Evolutionary conservation across 1,140 invertebrate genomes (phyloP), one percentile per base, ranked within the genome.

Genomic region (Aphaenogaster ashmeadi): DNA sequence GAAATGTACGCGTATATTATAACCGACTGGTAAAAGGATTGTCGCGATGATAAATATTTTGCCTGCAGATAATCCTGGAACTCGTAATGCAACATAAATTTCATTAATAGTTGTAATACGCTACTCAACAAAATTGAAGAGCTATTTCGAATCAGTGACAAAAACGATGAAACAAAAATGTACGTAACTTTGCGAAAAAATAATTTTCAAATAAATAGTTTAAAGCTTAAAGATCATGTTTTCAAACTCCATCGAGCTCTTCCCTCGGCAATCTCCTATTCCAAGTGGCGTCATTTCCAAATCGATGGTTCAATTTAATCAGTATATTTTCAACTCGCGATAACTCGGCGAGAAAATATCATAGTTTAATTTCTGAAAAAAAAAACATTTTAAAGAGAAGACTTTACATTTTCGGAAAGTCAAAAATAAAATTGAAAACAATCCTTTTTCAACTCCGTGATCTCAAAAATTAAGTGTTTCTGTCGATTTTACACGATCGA

Each of bases 1-100:
- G 5, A 74, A 74, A 83, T 72, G n/a, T 33, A 47, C 21, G 50
- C 38, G 21, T 58, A 83, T 74, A 38, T 27, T 27, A 74, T 74
- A 60, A 74, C 4, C 13, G 6, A 58, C 27, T 83, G 27, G 15
- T 47, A 11, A 72, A 74, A 47, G 27, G 21, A 83, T 64, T 38
- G 13, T 11, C 27, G 13, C 5, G 54, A 47, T n/a, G 6, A 60
- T 47, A n/a, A 83, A 47, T n/a, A 33, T 13, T 36, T 74, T n/a
- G 5, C 18, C 13, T 21, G 11, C 27, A 27, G n/a, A 18, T 62
- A 44, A 66, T 67, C n/a, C 33, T 8, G 9, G 15, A 33, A 13
- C 36, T 67, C 8, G 47, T 27, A 27, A 27, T 27, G 27, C 27
- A 27, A 27, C 15, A 21, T 21, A 21, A n/a, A 54, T 66, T 38